Percentiles rank a stretch among this genome's conserved stretches.
These are phyloP conservation scores for Macroglossus sobrinus DNA, from an alignment of 2,113 vertebrate species.

Conservation along the genomic window DNA sequence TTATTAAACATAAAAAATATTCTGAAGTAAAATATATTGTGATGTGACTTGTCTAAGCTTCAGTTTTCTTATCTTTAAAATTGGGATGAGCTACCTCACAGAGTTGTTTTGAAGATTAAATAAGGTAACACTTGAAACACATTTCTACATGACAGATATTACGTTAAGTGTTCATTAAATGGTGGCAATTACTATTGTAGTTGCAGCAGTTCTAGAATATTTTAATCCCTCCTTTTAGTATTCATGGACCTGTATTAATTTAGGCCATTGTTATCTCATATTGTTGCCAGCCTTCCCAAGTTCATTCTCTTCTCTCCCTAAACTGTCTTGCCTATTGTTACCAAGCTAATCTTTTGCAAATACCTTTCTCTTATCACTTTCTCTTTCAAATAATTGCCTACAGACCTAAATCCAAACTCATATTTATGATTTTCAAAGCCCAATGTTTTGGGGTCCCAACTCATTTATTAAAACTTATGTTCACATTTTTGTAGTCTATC, in stretches of 20 bases:
- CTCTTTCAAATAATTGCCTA: not conserved
- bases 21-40: not conserved
- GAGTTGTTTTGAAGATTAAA: not conserved
- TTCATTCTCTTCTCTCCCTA: not conserved
- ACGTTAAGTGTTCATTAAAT: not conserved
- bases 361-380: not conserved
- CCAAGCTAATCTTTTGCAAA: not conserved
- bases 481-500: not conserved
- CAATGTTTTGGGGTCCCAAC: not conserved
- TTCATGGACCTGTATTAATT: not conserved
- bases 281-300: not conserved
- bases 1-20: not conserved
- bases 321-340: not conserved
- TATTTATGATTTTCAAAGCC: not conserved
- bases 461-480: not conserved
- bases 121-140: not conserved
- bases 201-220: not conserved
- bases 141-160: not conserved
- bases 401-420: not conserved
- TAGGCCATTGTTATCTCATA: not conserved
- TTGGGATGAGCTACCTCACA: not conserved
- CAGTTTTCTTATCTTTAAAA: slow-evolving; percentile 4
- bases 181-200: not conserved
- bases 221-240: not conserved
- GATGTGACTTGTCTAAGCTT: not conserved